Percentiles rank a stretch among this genome's conserved stretches.
Conservation (phyloP, 2,797 vertebrate genomes). For the Acrocephalus scirpaceus region DNA sequence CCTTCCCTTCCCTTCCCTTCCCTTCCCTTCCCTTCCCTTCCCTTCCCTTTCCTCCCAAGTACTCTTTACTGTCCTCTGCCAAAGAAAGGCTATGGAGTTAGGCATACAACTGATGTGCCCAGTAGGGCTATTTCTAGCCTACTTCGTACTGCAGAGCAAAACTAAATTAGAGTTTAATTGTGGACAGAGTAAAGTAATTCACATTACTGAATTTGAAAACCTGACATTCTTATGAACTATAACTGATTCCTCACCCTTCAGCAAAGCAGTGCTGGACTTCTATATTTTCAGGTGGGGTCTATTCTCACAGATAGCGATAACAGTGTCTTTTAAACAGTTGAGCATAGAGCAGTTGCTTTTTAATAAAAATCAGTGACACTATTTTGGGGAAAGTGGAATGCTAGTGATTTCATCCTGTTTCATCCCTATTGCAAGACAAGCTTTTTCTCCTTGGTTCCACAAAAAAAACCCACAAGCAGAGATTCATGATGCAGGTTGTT, state of each 20-base stretch:
- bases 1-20: rapidly evolving
- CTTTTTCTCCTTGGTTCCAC: background rate
- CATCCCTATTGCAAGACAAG: background rate
- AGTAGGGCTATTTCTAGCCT: background rate
- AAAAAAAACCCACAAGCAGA: background rate
- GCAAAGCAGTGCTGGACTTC: background rate
- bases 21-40: rapidly evolving
- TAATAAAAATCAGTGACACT: background rate
- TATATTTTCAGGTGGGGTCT: background rate
- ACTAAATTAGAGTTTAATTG: background rate
- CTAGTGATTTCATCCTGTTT: background rate
- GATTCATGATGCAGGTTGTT: background rate
- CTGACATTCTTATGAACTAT: background rate
- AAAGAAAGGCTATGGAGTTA: background rate
- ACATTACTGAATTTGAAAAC: background rate
- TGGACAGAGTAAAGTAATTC: background rate
- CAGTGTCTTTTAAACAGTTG: background rate
- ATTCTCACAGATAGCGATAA: background rate
- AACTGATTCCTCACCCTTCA: background rate
- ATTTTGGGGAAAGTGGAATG: background rate
- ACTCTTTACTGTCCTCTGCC: background rate
- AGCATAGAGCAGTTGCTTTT: background rate
- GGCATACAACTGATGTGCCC: background rate
- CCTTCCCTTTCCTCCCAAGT: rapidly evolving
- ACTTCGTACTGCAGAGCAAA: background rate